These are phyloP conservation scores for Acanthochromis polyacanthus DNA, from an alignment of 2,113 vertebrate species.

Conservation along the genomic window DNA sequence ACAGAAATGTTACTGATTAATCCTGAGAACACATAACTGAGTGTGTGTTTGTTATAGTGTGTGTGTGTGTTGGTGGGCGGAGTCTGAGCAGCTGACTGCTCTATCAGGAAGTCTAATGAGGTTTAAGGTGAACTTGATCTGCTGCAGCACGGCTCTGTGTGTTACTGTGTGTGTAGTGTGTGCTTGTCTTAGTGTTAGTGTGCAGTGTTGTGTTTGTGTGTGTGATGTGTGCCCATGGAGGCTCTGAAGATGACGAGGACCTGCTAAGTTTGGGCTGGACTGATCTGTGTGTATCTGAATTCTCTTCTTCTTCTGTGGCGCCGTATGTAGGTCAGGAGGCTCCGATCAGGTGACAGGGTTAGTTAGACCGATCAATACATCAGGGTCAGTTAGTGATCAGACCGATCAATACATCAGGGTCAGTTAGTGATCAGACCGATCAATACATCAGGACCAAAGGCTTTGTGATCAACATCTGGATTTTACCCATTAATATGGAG, in stretches of 20 bases:
- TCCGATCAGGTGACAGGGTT: neutral
- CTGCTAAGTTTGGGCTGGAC: conserved; percentile 84
- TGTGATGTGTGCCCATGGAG: conserved; percentile 8
- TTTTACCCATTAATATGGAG: too few relatives aligned
- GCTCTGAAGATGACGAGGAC: conserved; percentile 66
- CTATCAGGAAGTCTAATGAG: conserved; percentile 69
- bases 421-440: neutral
- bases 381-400: too few relatives aligned
- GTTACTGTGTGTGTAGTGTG: neutral
- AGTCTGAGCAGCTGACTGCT: conserved; percentile 38
- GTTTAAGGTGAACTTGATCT: conserved; percentile 53
- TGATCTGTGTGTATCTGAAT: conserved; percentile 77
- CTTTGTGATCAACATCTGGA: too few relatives aligned
- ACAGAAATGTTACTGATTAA: too few relatives aligned
- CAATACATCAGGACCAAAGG: too few relatives aligned
- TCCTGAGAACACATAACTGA: too few relatives aligned
- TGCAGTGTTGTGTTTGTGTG: conserved; percentile 11
- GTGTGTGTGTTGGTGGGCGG: neutral
- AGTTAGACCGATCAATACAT: neutral
- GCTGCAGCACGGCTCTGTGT: neutral
- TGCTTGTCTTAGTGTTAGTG: neutral
- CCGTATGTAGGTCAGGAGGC: conserved; percentile 27
- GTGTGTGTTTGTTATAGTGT: neutral
- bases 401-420: neutral
- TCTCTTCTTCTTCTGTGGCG: too few relatives aligned